Percentiles rank a stretch among this genome's conserved stretches.
Evolutionary conservation across 2,888 invertebrate species (phyloP).

Genomic region (Drosophila dives): DNA sequence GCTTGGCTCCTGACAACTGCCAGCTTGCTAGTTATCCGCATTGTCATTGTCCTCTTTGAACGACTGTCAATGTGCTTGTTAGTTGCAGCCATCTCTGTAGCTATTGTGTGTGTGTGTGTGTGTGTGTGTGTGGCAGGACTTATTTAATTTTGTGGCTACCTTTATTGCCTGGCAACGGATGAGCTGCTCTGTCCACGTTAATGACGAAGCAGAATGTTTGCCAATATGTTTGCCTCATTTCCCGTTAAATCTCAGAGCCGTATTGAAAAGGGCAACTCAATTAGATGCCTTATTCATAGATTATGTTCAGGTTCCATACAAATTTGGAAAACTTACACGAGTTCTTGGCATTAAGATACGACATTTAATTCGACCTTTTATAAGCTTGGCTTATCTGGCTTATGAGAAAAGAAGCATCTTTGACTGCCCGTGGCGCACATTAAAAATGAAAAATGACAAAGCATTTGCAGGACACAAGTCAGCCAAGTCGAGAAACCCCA

Average conservation of each 20-base stretch:
- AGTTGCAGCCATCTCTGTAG: slow-evolving; percentile 13
- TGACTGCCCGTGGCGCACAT: slow-evolving; percentile 27
- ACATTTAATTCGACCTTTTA: slow-evolving; percentile 8
- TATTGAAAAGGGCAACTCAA: slow-evolving; percentile 25
- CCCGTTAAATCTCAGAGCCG: neutral
- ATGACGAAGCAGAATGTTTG: slow-evolving; percentile 30
- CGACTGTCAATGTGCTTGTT: slow-evolving; percentile 51
- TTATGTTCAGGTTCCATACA: neutral
- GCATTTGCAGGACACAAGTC: slow-evolving; percentile 32
- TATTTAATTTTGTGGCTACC: slow-evolving; percentile 49
- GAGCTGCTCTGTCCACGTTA: slow-evolving; percentile 9
- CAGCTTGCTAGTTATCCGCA: slow-evolving; percentile 10
- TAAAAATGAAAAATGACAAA: slow-evolving; percentile 53
- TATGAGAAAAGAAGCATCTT: slow-evolving; percentile 8
- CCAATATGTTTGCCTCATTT: slow-evolving; percentile 13
- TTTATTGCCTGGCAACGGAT: slow-evolving; percentile 30
- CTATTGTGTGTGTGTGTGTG: neutral
- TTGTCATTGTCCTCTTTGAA: slow-evolving; percentile 45
- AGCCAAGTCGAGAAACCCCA: slow-evolving; percentile 4
- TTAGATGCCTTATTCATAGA: slow-evolving; percentile 25
- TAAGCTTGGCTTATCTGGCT: slow-evolving; percentile 14
- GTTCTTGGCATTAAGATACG: neutral
- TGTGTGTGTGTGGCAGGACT: slow-evolving; percentile 19
- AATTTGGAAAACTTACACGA: slow-evolving; percentile 9
- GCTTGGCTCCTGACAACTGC: slow-evolving; percentile 19